Percentiles rank a stretch among this genome's conserved stretches.
Conservation (phyloP, 2,113 vertebrate species). For the Cottus gobio region DNA sequence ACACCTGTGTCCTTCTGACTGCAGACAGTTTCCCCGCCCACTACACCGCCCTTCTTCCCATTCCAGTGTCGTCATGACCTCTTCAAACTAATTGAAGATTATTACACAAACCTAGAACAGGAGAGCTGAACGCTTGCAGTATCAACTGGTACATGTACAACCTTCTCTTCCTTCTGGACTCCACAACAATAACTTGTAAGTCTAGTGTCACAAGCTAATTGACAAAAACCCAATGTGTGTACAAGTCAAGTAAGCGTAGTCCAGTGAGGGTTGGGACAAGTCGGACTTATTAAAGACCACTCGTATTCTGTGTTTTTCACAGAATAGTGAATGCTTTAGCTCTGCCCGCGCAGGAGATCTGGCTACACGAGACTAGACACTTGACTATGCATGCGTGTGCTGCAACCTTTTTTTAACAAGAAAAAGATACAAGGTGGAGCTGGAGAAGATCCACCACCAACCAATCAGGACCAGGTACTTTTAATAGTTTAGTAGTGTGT, state of each 20-base stretch:
- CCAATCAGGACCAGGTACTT: background rate
- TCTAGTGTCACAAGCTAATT: background rate
- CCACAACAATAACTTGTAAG: no score
- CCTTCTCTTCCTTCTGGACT: background rate
- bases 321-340: background rate
- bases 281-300: background rate
- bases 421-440: background rate
- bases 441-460: background rate
- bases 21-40: background rate
- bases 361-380: no score
- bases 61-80: constrained; percentile 4
- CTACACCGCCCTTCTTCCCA: background rate
- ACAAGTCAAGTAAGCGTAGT: background rate
- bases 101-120: background rate
- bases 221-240: no score
- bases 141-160: background rate
- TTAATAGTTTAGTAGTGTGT: background rate
- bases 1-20: background rate
- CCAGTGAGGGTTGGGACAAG: background rate
- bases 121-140: background rate
- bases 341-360: no score
- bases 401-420: no score
- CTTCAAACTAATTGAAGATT: constrained; percentile 20
- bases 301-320: background rate
- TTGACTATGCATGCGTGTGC: no score